Evolutionary conservation across 2,113 vertebrate species (phyloP).

Genomic region (Oxyruncus cristatus): DNA sequence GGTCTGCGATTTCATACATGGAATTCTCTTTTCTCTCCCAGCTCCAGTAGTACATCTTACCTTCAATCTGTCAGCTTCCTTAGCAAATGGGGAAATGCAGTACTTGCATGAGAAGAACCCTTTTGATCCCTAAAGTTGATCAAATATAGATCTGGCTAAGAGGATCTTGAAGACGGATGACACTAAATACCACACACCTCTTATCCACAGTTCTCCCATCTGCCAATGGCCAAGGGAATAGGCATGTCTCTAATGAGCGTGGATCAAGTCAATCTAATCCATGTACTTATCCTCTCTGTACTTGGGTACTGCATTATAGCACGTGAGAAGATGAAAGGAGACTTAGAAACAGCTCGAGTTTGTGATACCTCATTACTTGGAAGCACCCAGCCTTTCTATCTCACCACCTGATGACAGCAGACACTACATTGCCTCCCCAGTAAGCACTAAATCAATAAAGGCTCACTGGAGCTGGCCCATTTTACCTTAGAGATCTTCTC

Average conservation of each 20-base stretch:
- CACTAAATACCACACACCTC: neutral
- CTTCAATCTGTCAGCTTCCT: neutral
- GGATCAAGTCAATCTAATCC: neutral
- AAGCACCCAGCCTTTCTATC: neutral
- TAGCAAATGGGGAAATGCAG: neutral
- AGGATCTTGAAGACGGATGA: neutral
- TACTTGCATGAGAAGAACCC: neutral
- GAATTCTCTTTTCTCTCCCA: neutral
- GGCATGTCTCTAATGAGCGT: neutral
- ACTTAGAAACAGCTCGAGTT: neutral
- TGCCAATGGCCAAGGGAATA: neutral
- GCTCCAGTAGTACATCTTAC: neutral
- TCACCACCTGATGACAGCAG: neutral
- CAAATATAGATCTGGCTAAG: neutral
- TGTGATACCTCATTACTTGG: constrained; percentile 30
- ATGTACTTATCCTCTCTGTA: neutral
- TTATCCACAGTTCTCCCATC: neutral
- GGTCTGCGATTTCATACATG: neutral
- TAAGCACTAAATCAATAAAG: constrained; percentile 39
- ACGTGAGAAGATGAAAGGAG: constrained; percentile 29
- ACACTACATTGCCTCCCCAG: neutral
- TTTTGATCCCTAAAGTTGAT: neutral
- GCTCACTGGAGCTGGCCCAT: neutral
- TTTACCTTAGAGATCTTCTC: neutral
- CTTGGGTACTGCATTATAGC: neutral